Evolutionary conservation across 2,888 invertebrate genomes (phyloP).

Genomic region (Torymus auratus): DNA sequence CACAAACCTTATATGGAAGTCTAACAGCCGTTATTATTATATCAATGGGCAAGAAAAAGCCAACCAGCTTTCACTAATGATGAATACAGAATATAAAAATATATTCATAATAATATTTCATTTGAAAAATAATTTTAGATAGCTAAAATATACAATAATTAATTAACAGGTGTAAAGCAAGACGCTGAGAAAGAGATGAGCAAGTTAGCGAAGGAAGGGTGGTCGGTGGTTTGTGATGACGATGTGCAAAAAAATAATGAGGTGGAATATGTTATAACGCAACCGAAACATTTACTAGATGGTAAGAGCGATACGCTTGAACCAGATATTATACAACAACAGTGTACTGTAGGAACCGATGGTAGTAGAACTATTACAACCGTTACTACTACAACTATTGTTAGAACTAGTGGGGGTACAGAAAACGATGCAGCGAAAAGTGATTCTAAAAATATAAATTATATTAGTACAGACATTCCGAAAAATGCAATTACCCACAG

Average conservation of each 20-base stretch:
- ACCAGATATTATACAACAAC: slow-evolving; percentile 64
- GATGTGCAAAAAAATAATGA: slow-evolving; percentile 73
- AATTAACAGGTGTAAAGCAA: slow-evolving; percentile 77
- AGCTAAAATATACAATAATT: slow-evolving; percentile 76
- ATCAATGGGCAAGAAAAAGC: slow-evolving; percentile 70
- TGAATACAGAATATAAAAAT: slow-evolving; percentile 63
- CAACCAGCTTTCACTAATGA: slow-evolving; percentile 76
- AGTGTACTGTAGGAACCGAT: slow-evolving; percentile 59
- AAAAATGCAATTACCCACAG: not conserved
- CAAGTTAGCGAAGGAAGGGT: slow-evolving; percentile 76
- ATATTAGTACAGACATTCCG: slow-evolving; percentile 42
- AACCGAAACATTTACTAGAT: slow-evolving; percentile 57
- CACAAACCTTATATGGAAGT: slow-evolving; percentile 73
- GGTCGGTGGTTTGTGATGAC: slow-evolving; percentile 76
- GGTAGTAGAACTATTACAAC: slow-evolving; percentile 54
- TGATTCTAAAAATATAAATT: not conserved
- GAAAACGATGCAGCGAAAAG: slow-evolving; percentile 23
- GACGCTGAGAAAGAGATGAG: slow-evolving; percentile 77
- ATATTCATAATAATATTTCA: slow-evolving; percentile 47
- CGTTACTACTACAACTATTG: slow-evolving; percentile 57
- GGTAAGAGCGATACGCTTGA: slow-evolving; percentile 61
- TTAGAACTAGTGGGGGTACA: slow-evolving; percentile 51
- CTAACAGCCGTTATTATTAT: slow-evolving; percentile 73
- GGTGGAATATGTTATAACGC: slow-evolving; percentile 72
- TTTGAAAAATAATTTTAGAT: slow-evolving; percentile 67